Evolutionary conservation across 2,797 vertebrate genomes (phyloP).

Genomic region (Myotis findleyi): DNA sequence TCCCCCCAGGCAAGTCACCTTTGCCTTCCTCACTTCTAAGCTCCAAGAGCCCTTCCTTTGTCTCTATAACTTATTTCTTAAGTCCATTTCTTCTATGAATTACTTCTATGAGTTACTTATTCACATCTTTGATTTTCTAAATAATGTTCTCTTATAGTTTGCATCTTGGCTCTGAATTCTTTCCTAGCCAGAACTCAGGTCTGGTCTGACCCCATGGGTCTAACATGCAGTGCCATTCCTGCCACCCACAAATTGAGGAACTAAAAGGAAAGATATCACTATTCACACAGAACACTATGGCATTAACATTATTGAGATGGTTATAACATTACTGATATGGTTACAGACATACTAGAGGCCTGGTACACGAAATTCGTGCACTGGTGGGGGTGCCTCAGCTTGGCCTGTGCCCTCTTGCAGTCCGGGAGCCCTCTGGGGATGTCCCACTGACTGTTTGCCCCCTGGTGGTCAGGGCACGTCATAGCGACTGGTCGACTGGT

Average conservation of each 20-base stretch:
- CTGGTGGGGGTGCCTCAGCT: too few relatives aligned
- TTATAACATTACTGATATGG: neutral
- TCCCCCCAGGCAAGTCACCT: neutral
- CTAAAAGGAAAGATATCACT: neutral
- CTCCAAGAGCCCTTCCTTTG: neutral
- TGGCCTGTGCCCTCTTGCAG: too few relatives aligned
- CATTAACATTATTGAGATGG: neutral
- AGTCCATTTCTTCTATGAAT: neutral
- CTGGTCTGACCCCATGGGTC: neutral
- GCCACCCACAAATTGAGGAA: neutral
- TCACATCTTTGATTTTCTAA: neutral
- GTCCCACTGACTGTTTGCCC: too few relatives aligned
- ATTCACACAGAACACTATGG: neutral
- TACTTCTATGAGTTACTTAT: neutral
- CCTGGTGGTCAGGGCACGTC: too few relatives aligned
- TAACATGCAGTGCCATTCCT: neutral
- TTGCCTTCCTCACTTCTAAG: neutral
- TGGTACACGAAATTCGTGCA: too few relatives aligned
- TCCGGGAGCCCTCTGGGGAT: too few relatives aligned
- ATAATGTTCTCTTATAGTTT: neutral
- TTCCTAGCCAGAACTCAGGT: neutral
- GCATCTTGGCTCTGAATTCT: neutral
- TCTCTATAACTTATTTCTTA: neutral
- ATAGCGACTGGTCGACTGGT: too few relatives aligned
- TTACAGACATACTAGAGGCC: too few relatives aligned